Evolutionary conservation across 2,888 invertebrate species (phyloP).

Genomic region (Acleris holmiana): DNA sequence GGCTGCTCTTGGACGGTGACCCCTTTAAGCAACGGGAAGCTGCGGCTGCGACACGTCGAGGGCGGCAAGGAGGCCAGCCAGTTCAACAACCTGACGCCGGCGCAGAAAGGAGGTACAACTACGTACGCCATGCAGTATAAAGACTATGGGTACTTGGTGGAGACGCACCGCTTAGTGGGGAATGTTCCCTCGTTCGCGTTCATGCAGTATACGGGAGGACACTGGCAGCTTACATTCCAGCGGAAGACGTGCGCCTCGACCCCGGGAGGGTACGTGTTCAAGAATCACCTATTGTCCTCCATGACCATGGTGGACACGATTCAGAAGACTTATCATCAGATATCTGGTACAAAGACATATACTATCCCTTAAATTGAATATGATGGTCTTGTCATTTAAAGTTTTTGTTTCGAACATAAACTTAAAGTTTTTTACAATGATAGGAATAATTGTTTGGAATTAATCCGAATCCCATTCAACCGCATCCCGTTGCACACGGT

Average conservation of each 20-base stretch:
- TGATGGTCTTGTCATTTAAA: neutral
- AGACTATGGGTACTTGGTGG: constrained; percentile 12
- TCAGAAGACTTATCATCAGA: neutral
- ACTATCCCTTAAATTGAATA: neutral
- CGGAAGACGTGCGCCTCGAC: constrained; percentile 4
- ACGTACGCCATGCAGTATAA: constrained; percentile 17
- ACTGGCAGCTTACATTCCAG: constrained; percentile 6
- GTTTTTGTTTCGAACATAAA: too few species aligned
- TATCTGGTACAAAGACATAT: constrained; percentile 4
- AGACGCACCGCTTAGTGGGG: neutral
- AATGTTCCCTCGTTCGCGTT: constrained; percentile 13
- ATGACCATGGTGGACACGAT: neutral
- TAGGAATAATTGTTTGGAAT: too few species aligned
- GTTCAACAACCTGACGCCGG: constrained; percentile 7
- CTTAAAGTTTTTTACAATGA: too few species aligned
- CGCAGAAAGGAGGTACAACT: constrained; percentile 8
- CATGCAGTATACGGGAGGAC: constrained; percentile 8
- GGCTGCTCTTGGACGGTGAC: constrained; percentile 17
- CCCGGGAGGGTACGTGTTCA: constrained; percentile 1
- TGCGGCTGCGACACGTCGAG: constrained; percentile 12
- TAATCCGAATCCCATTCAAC: too few species aligned
- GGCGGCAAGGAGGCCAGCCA: constrained; percentile 4
- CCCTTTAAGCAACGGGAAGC: neutral
- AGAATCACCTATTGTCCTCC: neutral
- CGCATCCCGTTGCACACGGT: too few species aligned